These are phyloP conservation scores for Apocrypta bakeri DNA, from an alignment of 1,140 invertebrate genomes.

Conservation along the genomic window DNA sequence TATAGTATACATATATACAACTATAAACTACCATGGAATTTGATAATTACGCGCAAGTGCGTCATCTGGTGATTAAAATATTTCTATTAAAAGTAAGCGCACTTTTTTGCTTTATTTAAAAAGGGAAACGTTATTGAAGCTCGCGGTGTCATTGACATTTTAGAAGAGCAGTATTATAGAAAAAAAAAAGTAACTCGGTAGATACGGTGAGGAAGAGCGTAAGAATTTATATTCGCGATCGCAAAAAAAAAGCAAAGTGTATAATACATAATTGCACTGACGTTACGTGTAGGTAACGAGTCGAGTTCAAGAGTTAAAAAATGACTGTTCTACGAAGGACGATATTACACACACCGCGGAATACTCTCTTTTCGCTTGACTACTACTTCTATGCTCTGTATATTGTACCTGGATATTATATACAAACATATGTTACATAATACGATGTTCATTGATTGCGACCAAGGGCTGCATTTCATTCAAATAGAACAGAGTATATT, in stretches of 20 bases:
- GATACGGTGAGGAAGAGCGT: neutral
- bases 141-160: neutral
- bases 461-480: too few species aligned
- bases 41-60: neutral
- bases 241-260: neutral
- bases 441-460: too few species aligned
- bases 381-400: too few species aligned
- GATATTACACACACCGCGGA: neutral
- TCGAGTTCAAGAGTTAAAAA: neutral
- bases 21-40: too few species aligned
- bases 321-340: neutral
- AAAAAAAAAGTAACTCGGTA: constrained; percentile 1
- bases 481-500: too few species aligned
- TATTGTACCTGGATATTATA: too few species aligned
- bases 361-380: neutral
- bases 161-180: constrained; percentile 26
- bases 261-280: neutral
- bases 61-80: neutral
- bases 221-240: neutral
- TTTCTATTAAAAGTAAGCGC: neutral
- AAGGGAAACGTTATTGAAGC: neutral
- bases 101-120: too few species aligned
- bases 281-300: neutral
- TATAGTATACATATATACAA: too few species aligned
- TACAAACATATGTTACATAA: too few species aligned